phyloP scores from a whole-genome alignment of 2,888 invertebrate species.

The Stenoptilia bipunctidactyla region DNA sequence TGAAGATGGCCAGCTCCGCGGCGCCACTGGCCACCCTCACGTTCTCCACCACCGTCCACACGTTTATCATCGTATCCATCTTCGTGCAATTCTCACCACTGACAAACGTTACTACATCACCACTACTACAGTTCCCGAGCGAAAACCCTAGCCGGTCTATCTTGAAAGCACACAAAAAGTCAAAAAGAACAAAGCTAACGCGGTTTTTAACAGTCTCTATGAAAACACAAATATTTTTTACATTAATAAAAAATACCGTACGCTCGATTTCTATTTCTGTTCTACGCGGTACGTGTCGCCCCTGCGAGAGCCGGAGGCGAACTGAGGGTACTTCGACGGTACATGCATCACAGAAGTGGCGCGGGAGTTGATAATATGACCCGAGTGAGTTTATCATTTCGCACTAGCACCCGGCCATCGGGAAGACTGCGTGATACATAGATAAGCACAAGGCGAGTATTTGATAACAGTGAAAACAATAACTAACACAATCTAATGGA shows the following conservation, averaged over 20 bases:
- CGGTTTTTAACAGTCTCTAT: no score
- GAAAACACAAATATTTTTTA: no score
- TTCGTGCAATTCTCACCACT: constrained; percentile 25
- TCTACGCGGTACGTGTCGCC: no score
- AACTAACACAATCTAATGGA: constrained; percentile 46
- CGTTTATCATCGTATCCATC: constrained; percentile 59
- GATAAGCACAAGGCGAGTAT: no score
- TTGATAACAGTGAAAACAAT: constrained; percentile 21
- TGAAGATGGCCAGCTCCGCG: constrained; percentile 73
- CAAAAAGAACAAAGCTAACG: no score
- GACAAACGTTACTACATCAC: constrained; percentile 45
- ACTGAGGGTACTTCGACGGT: not conserved
- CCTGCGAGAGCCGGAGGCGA: no score
- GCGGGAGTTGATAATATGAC: not conserved
- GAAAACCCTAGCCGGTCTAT: constrained; percentile 8
- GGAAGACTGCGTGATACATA: constrained; percentile 33
- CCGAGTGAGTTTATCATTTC: not conserved
- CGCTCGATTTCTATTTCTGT: no score
- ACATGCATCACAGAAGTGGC: not conserved
- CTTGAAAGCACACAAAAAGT: not conserved
- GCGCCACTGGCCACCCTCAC: constrained; percentile 70
- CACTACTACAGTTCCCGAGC: constrained; percentile 36
- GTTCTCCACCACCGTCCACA: constrained; percentile 62
- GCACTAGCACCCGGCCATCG: not conserved
- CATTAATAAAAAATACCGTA: no score